Evolutionary conservation across 2,888 invertebrate species (phyloP), one percentile per base, ranked within the genome.

Genomic region (Lithophane socia): DNA sequence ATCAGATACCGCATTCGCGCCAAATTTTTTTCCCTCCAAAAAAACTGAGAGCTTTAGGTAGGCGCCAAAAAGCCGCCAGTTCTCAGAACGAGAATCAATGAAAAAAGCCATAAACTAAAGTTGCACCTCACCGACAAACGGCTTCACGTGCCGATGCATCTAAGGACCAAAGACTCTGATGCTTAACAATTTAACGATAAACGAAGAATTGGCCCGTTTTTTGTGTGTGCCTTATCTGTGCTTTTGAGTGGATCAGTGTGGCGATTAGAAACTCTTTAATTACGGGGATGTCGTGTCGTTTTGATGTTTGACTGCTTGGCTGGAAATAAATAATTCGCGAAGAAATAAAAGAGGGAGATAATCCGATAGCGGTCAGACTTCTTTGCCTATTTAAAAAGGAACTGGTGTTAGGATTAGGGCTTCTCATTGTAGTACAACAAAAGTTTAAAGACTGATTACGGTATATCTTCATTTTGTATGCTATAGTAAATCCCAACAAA

Each of bases 61-160:
- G 95, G 96, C 96, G 96, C 96, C 96, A 94, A 95, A 95, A 94
- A 92, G 93, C 94, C 94, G 95, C 93, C 94, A 83, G 93, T 96
- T 96, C 96, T 94, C 87, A 92, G 96, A 96, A 96, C 89, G 87
- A 85, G 92, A 92, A 93, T 95, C 92, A 94, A 95, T 94, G 94
- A 95, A 95, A 95, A 95, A 95, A 93, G 90, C 91, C 92, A 92
- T 93, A 94, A 94, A 94, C 92, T 92, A 90, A 92, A 92, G 90
- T 86, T 89, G 86, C 84, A 87, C 85, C 82, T 85, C 88, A 91
- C 94, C 94, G 94, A 94, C 95, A 94, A 95, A 95, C 95, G 93
- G 94, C 93, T 95, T 95, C 93, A 95, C 94, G 93, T 95, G 92
- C 93, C 95, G 94, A 92, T 95, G 95, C 94, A 94, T 94, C 92